Evolutionary conservation across 2,113 vertebrate species (phyloP), one percentile per base, ranked within the genome.

Genomic region (Motacilla alba): DNA sequence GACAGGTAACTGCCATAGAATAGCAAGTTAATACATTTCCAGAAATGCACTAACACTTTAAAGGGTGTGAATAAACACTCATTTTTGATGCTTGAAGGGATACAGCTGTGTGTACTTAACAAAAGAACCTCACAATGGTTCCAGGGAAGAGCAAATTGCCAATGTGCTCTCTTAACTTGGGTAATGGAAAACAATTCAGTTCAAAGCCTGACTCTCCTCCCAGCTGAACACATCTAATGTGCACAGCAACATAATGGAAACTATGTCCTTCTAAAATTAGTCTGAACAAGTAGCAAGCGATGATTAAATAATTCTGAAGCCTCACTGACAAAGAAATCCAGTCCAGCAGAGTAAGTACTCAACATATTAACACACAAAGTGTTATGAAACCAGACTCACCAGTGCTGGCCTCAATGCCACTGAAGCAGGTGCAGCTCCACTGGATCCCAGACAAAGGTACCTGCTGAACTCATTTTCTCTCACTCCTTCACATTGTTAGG

Each of bases 281-380:
- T n/a, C 59, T 85, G 84, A 94, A 73, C 63, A 80, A 95, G 93
- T 90, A 93, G 63, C 33, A 53, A 83, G 80, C 10, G 49, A 92
- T 92, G 76, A 90, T 77, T 87, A 85, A 77, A 13, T 64, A 85
- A 84, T 94, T 84, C 76, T 90, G 56, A 94, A 89, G 46, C 30
- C 50, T 87, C 8, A 4, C 18, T 59, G 58, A 91, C 60, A 84
- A 60, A 84, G 30, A 67, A 72, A 68, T 15, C 9, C 9, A 83
- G 69, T 67, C 33, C 67, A 87, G 73, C 18, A 76, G 43, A 79
- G 5, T 21, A 60, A 87, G 59, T 8, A 55, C 75, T 87, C 31
- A 22, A 33, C 12, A 13, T 19, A 26, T 16, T 58, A 46, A 76
- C 13, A 67, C 23, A 46, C 5, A 37, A 62, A 8, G 17, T 30